These are phyloP conservation scores for Anseranas semipalmata DNA, from an alignment of 2,113 vertebrate species.

Conservation along the genomic window DNA sequence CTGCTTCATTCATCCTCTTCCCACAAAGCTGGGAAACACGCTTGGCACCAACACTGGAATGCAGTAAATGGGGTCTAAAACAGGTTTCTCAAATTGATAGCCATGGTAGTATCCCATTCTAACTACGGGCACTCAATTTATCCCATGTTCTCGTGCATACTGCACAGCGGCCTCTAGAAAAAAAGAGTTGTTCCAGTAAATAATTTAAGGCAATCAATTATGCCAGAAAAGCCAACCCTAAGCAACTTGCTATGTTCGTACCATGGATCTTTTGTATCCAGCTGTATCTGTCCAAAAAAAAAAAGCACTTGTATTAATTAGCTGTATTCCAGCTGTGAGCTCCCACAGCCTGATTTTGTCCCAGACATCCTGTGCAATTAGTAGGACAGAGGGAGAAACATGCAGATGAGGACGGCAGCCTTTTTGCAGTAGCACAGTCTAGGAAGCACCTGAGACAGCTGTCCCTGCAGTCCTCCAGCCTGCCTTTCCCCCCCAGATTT, in stretches of 20 bases:
- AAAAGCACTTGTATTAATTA: not conserved
- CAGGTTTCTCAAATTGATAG: not conserved
- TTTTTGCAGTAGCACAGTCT: not conserved
- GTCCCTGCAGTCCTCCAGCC: not conserved
- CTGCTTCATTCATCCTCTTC: not conserved
- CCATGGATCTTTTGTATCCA: not conserved
- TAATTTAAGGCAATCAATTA: not conserved
- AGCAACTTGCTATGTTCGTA: not conserved
- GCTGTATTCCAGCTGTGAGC: not conserved
- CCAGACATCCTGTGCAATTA: not conserved
- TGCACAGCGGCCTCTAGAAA: not conserved
- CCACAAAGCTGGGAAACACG: rapidly evolving
- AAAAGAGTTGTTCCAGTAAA: not conserved
- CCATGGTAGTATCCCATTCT: rapidly evolving
- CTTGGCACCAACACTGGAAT: not conserved
- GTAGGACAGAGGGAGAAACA: not conserved
- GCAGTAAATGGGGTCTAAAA: not conserved
- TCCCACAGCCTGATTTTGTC: not conserved
- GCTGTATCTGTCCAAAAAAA: not conserved
- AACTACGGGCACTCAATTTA: not conserved
- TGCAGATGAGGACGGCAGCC: not conserved
- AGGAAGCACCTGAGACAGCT: not conserved
- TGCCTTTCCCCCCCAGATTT: not conserved
- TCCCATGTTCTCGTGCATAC: not conserved
- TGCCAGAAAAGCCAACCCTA: not conserved